phyloP scores from a whole-genome alignment of 1,140 invertebrate genomes.

The Neodiprion fabricii region DNA sequence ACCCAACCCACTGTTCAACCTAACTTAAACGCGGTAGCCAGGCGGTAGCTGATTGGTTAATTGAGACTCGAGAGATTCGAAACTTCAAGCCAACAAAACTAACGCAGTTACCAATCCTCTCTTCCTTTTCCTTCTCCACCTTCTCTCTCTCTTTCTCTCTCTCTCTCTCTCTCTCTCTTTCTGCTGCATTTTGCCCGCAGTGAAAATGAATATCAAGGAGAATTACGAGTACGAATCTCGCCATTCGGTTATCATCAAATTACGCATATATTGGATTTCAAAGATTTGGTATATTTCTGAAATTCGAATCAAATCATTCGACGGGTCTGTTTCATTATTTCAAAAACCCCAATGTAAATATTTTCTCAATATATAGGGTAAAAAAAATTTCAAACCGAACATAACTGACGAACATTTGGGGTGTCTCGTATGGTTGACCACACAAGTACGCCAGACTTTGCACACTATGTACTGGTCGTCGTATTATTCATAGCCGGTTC shows the following conservation, averaged over 20 bases:
- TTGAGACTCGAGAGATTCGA: conserved; percentile 38
- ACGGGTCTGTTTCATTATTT: no score
- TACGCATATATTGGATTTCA: no score
- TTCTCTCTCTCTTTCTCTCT: conserved; percentile 8
- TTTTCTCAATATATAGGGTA: no score
- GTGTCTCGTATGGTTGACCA: not conserved
- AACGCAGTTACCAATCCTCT: conserved; percentile 23
- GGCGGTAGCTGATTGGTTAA: conserved; percentile 60
- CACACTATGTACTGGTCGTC: not conserved
- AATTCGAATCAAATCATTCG: no score
- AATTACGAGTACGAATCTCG: no score
- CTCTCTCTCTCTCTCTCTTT: not conserved
- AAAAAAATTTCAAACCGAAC: no score
- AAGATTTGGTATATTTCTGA: no score
- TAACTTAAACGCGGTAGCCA: conserved; percentile 50
- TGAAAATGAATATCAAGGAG: no score
- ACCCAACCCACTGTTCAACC: conserved; percentile 27
- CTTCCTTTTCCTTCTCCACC: conserved; percentile 18
- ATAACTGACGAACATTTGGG: no score
- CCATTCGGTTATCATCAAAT: no score
- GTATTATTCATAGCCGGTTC: not conserved
- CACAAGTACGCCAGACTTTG: not conserved
- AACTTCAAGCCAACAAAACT: conserved; percentile 16
- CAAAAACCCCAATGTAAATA: no score
- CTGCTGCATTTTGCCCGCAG: no score